phyloP scores from a whole-genome alignment of 1,140 invertebrate genomes.

The Tetraneura akinire region DNA sequence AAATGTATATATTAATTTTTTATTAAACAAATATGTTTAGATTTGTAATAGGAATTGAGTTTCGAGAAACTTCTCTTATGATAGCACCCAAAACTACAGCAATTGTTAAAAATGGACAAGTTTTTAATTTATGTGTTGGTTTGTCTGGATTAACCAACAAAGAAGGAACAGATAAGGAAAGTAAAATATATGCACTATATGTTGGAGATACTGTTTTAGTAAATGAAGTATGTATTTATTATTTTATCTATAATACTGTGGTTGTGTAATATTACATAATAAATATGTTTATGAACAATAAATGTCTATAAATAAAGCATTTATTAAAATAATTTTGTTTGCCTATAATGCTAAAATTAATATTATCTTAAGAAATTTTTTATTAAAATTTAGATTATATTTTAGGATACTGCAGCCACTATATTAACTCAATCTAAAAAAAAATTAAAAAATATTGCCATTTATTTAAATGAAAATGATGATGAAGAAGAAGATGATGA shows the following conservation, averaged over 20 bases:
- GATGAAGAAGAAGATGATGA: constrained; percentile 78
- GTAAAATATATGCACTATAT: constrained; percentile 91
- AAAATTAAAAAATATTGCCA: constrained; percentile 94
- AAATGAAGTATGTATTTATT: constrained; percentile 68
- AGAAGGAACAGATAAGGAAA: constrained; percentile 79
- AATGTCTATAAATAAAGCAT: no score
- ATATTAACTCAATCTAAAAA: constrained; percentile 92
- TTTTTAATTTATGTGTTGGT: constrained; percentile 95
- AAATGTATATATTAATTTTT: constrained; percentile 9
- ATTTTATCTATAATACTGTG: constrained; percentile 1
- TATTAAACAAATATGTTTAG: constrained; percentile 55
- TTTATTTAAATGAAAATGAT: constrained; percentile 93
- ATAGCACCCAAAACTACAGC: constrained; percentile 87
- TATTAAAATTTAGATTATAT: not conserved
- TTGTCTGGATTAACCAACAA: constrained; percentile 85
- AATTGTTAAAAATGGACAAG: constrained; percentile 89
- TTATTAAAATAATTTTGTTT: no score
- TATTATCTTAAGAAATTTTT: no score
- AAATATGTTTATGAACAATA: no score
- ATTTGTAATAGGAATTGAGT: constrained; percentile 97
- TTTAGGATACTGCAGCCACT: constrained; percentile 75
- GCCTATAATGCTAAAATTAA: no score
- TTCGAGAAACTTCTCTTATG: constrained; percentile 89
- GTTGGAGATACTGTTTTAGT: constrained; percentile 96
- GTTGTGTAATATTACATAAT: no score